phyloP scores from a whole-genome alignment of 2,888 invertebrate genomes.

The Parasteatoda lunata region DNA sequence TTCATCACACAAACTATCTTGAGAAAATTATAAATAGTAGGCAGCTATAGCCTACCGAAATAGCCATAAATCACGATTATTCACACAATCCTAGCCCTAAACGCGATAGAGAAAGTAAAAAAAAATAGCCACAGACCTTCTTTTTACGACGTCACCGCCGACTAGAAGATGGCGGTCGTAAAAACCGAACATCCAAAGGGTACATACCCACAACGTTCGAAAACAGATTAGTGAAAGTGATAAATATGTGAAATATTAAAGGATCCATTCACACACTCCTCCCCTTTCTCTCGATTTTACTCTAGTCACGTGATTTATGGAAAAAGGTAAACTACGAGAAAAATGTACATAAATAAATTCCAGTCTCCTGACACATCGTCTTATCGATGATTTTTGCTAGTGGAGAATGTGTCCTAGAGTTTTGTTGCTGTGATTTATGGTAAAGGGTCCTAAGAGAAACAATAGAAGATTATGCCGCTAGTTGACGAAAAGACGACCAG shows the following conservation, averaged over 20 bases:
- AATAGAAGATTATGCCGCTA: constrained; percentile 39
- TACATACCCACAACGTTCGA: background rate
- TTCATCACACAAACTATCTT: too few relatives aligned
- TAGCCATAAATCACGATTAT: background rate
- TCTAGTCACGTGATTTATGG: constrained; percentile 29
- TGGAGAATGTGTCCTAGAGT: constrained; percentile 17
- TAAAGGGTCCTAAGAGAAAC: background rate
- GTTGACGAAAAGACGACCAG: background rate
- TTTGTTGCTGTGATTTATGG: constrained; percentile 45
- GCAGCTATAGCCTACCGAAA: background rate
- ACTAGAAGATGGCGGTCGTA: constrained; percentile 4
- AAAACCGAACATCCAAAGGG: constrained; percentile 13
- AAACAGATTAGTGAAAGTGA: constrained; percentile 31
- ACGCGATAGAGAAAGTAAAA: background rate
- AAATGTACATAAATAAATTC: constrained; percentile 44
- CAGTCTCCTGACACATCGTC: background rate
- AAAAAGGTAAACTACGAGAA: constrained; percentile 25
- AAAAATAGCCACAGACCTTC: background rate
- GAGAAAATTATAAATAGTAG: too few relatives aligned
- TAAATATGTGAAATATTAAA: constrained; percentile 51
- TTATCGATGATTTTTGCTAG: constrained; percentile 26
- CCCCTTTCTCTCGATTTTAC: constrained; percentile 15
- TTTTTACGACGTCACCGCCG: constrained; percentile 21
- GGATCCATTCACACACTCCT: background rate
- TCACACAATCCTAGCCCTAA: background rate